Evolutionary conservation across 2,797 vertebrate species (phyloP), one percentile per base, ranked within the genome.

Genomic region (Leptoclinus maculatus): DNA sequence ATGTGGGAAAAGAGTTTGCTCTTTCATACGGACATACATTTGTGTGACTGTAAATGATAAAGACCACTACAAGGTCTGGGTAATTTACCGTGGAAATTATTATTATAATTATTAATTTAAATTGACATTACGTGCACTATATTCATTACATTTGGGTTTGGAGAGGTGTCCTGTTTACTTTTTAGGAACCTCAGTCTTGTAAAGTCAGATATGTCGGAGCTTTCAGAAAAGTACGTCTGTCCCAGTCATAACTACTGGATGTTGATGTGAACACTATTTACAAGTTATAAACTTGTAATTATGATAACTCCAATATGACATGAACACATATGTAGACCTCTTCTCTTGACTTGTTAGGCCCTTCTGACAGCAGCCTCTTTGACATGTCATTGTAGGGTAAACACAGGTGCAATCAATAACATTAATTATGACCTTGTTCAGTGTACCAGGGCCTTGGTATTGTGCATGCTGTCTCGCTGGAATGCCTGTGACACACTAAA

Each of bases 1-100:
- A 62, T 66, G 38, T 45, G 23, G 53, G 65, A 39, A 78, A 69
- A 56, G 3, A 38, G 56, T 34, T 62, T 51, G n/a, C n/a, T 23
- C 49, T 25, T 53, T 27, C 9, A 39, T 12, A 19, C 53, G 27
- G 11, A 60, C 7, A n/a, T 6, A 39, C 13, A 13, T 66, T 34
- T 36, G 32, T 65, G 27, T 70, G 19, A 45, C 36, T 43, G 23
- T 16, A 19, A 36, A 62, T 8, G 11, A 51, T 36, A 0, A 49
- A 34, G 71, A 29, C 11, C 23, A 53, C 27, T 2, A 17, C 6
- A 45, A 38, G 11, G 3, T 25, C 21, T 41, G 19, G 23, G 23
- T 23, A 60, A 60, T 14, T 60, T 12, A 39, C 36, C 1, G 12
- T 60, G 7, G 9, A 23, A 39, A 39, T 38, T n/a, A 39, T 39